Base-by-base conservation (phyloP, 2,888 invertebrate genomes). In the Oegoconia quadripuncta region DNA sequence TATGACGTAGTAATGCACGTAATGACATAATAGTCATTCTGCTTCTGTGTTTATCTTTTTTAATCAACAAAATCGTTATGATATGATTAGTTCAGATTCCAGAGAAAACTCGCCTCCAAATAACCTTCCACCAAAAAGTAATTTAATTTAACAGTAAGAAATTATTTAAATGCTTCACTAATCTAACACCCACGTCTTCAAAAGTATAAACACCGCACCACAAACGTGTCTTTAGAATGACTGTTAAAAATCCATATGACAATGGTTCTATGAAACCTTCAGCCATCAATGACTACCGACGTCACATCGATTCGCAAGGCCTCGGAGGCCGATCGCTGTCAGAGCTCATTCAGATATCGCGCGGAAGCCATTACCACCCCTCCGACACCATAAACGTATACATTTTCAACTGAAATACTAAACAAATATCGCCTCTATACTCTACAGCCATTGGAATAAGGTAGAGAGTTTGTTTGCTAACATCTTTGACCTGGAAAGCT, bases 291-390 rank as follows among this genome's bases (percentile, higher is more conserved):
- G 38, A 38, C 22, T 38, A 25, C 27, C 27, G 12, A 27, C 27
- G 27, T 27, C 29, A 29, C 29, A 20, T 5, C 16, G 8, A 25
- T 27, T 27, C 27, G 34, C 37, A 15, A 16, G n/a, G 36, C 28
- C 12, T 26, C n/a, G 5, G 31, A 37, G 34, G 25, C 16, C 25
- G 41, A 46, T 44, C 42, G 52, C 52, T 55, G 59, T 56, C 58
- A 55, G 44, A 36, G 37, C 45, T 51, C 57, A 56, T 57, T 55
- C 57, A 57, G 58, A 46, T 61, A 63, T 60, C 64, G 43, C 42
- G 44, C 57, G 60, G 63, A 63, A 64, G 52, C 61, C 52, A 64
- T 65, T 63, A 65, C 50, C 57, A 52, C 49, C 42, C 34, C 39
- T 38, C 46, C 12, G 14, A 27, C 27, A 7, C 16, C 9, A 11